phyloP scores from a whole-genome alignment of 2,888 invertebrate species.

The Drosophila koepferae region DNA sequence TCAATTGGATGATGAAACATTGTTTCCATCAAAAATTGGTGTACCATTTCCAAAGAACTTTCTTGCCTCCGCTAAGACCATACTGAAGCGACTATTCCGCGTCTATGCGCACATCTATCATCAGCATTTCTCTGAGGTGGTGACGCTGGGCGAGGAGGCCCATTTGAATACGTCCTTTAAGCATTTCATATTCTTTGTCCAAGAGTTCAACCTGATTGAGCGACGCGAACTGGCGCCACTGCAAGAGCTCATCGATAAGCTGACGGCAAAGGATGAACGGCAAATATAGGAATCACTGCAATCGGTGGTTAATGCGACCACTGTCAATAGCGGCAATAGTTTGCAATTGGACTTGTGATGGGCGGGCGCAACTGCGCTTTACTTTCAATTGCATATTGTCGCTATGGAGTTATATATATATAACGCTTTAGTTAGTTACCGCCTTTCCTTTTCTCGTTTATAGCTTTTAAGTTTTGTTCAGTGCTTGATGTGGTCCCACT shows the following conservation, averaged over 20 bases:
- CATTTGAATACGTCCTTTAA: conserved; percentile 99
- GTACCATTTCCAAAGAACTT: conserved; percentile 99
- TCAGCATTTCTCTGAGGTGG: conserved; percentile 99
- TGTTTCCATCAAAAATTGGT: conserved; percentile 99
- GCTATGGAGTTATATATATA: conserved; percentile 18
- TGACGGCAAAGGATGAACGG: conserved; percentile 95
- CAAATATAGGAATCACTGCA: conserved; percentile 86
- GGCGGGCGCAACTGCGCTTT: conserved; percentile 41
- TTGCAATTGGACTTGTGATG: conserved; percentile 75
- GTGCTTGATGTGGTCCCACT: conserved; percentile 64
- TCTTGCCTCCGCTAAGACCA: conserved; percentile 98
- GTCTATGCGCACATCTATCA: conserved; percentile 99
- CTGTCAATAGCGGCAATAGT: conserved; percentile 38
- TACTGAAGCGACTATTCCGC: conserved; percentile 98
- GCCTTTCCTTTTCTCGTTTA: conserved; percentile 67
- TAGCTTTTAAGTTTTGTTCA: conserved; percentile 71
- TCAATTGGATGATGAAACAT: conserved; percentile 98
- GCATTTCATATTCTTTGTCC: conserved; percentile 97
- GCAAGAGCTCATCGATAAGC: conserved; percentile 98
- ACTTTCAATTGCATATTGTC: conserved; percentile 43
- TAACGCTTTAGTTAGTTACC: conserved; percentile 75
- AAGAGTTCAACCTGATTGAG: conserved; percentile 99
- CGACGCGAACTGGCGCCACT: conserved; percentile 97
- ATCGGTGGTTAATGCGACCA: conserved; percentile 35
- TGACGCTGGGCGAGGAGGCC: conserved; percentile 98